Conservation (phyloP, 1,140 invertebrate genomes). For the Aphis gossypii region DNA sequence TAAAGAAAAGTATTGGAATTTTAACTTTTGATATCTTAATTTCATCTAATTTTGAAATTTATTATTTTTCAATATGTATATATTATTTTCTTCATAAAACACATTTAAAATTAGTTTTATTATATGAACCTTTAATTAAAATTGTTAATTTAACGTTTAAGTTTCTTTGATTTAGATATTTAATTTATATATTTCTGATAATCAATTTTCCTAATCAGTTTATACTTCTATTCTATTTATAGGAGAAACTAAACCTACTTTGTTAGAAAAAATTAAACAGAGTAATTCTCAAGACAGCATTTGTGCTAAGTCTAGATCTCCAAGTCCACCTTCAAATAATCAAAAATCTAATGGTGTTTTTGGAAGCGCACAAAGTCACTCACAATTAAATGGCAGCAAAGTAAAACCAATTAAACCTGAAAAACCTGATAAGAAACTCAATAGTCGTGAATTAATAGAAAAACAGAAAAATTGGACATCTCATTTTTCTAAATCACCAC, state of each 20-base stretch:
- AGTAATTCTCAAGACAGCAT: slow-evolving; percentile 54
- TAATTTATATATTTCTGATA: too few relatives aligned
- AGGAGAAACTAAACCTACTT: slow-evolving; percentile 47
- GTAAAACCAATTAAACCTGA: slow-evolving; percentile 72
- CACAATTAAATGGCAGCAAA: slow-evolving; percentile 52
- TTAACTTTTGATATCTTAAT: too few relatives aligned
- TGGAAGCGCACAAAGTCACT: slow-evolving; percentile 39
- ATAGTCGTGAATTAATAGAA: slow-evolving; percentile 84
- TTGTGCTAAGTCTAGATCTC: slow-evolving; percentile 54
- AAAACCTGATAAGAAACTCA: slow-evolving; percentile 82
- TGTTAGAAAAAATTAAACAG: slow-evolving; percentile 52
- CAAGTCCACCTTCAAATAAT: slow-evolving; percentile 42
- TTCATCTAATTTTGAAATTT: too few relatives aligned
- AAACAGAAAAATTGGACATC: slow-evolving; percentile 91
- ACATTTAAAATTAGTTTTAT: background rate
- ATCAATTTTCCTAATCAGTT: too few relatives aligned
- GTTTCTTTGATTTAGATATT: too few relatives aligned
- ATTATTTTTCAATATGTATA: too few relatives aligned
- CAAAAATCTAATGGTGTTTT: slow-evolving; percentile 40
- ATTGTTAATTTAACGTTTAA: too few relatives aligned
- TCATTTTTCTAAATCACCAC: slow-evolving; percentile 78
- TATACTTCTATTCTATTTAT: background rate
- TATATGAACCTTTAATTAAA: background rate
- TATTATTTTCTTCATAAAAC: too few relatives aligned
- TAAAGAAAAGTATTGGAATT: too few relatives aligned